Conservation (phyloP, 2,888 invertebrate species). For the Synanthedon vespiformis region DNA sequence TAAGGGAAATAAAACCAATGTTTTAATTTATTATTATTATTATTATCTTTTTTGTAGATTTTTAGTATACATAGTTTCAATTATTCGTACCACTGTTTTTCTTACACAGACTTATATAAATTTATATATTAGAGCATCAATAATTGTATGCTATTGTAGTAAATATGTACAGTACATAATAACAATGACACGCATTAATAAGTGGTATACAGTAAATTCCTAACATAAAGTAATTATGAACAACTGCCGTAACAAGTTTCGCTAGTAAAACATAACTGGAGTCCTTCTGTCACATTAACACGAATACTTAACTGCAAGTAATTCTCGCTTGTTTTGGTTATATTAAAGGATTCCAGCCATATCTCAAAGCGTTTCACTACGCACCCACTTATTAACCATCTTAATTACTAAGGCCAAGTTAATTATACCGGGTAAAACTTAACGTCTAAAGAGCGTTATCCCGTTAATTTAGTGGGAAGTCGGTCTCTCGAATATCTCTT, state of each 20-base stretch:
- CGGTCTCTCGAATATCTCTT: conserved; percentile 37
- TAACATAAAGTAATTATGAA: conserved; percentile 23
- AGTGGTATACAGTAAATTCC: conserved; percentile 9
- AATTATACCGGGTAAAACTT: conserved; percentile 62
- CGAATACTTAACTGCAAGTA: conserved; percentile 37
- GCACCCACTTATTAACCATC: conserved; percentile 66
- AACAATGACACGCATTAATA: not conserved
- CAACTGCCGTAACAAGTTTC: conserved; percentile 26
- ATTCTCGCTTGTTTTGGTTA: conserved; percentile 52
- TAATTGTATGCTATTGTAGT: no score
- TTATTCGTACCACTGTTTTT: no score
- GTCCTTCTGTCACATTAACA: conserved; percentile 43
- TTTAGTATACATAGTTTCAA: no score
- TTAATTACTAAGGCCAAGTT: conserved; percentile 66
- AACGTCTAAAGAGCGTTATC: conserved; percentile 56
- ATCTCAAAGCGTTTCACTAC: conserved; percentile 62
- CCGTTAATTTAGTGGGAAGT: conserved; percentile 53
- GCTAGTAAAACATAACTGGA: conserved; percentile 33
- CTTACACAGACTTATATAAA: no score
- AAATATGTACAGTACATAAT: no score
- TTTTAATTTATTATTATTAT: no score
- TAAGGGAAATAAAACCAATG: no score
- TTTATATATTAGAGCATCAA: no score
- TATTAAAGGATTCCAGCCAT: conserved; percentile 64
- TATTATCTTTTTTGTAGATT: no score